These are phyloP conservation scores for Mionectes olivaceus DNA, from an alignment of 2,797 vertebrate genomes.

Conservation along the genomic window DNA sequence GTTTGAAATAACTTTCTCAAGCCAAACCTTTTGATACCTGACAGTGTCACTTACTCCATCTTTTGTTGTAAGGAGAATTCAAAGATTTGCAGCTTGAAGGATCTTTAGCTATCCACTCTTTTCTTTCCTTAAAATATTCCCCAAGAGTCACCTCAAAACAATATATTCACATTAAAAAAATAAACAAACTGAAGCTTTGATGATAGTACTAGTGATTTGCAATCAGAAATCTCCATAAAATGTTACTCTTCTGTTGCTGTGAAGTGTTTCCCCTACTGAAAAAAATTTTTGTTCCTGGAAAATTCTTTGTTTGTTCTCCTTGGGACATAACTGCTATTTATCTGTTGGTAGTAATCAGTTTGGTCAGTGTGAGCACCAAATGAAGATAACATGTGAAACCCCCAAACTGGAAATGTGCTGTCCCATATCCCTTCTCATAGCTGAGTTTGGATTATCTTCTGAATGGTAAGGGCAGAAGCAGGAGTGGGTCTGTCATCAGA, in stretches of 20 bases:
- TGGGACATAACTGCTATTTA: background rate
- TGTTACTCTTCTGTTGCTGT: background rate
- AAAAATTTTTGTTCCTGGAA: background rate
- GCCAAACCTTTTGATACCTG: background rate
- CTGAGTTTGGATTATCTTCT: background rate
- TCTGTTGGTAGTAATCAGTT: background rate
- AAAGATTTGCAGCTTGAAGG: background rate
- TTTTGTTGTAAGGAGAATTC: background rate
- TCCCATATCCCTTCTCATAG: background rate
- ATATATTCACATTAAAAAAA: background rate
- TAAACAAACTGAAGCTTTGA: background rate
- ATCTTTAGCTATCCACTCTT: background rate
- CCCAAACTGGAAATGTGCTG: background rate
- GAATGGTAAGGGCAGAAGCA: background rate
- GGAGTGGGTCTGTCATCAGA: background rate
- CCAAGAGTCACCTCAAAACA: background rate
- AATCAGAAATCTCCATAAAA: background rate
- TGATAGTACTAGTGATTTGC: background rate
- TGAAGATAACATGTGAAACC: background rate
- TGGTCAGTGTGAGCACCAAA: background rate
- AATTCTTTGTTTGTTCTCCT: background rate
- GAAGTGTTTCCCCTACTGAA: background rate
- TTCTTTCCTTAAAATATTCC: background rate
- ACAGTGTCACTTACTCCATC: background rate
- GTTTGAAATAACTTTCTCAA: background rate